Evolutionary conservation across 1,140 invertebrate genomes (phyloP).

Genomic region (Sycophaga agraensis): DNA sequence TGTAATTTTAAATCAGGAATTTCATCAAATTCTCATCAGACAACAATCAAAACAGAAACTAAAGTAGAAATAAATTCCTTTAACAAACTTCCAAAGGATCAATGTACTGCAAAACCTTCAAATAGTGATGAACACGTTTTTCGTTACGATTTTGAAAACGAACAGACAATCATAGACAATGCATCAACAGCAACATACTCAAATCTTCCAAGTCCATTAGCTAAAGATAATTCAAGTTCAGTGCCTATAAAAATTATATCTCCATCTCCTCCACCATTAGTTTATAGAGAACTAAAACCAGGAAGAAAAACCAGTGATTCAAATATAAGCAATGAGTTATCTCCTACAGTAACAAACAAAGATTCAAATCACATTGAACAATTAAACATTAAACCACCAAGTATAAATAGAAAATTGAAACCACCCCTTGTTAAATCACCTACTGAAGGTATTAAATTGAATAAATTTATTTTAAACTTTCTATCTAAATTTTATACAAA

Average conservation of each 20-base stretch:
- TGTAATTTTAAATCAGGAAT: neutral
- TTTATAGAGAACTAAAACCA: slow-evolving; percentile 77
- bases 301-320: slow-evolving; percentile 65
- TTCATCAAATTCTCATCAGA: slow-evolving; percentile 67
- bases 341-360: slow-evolving; percentile 40
- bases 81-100: slow-evolving; percentile 50
- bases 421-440: slow-evolving; percentile 50
- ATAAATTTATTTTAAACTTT: neutral
- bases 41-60: slow-evolving; percentile 34
- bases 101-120: slow-evolving; percentile 68
- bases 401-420: slow-evolving; percentile 62
- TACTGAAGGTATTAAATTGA: slow-evolving; percentile 39
- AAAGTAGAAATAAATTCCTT: slow-evolving; percentile 38
- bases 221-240: slow-evolving; percentile 43
- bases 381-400: slow-evolving; percentile 54
- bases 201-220: slow-evolving; percentile 62
- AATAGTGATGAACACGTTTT: slow-evolving; percentile 62
- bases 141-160: slow-evolving; percentile 62
- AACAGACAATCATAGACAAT: slow-evolving; percentile 59
- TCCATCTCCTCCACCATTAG: slow-evolving; percentile 62
- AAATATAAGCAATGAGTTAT: slow-evolving; percentile 52
- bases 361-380: slow-evolving; percentile 49
- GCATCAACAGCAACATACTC: slow-evolving; percentile 60
- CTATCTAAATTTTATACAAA: neutral
- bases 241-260: slow-evolving; percentile 52